Base-by-base conservation (phyloP, 2,888 invertebrate species). In the Protodeltote pygarga region DNA sequence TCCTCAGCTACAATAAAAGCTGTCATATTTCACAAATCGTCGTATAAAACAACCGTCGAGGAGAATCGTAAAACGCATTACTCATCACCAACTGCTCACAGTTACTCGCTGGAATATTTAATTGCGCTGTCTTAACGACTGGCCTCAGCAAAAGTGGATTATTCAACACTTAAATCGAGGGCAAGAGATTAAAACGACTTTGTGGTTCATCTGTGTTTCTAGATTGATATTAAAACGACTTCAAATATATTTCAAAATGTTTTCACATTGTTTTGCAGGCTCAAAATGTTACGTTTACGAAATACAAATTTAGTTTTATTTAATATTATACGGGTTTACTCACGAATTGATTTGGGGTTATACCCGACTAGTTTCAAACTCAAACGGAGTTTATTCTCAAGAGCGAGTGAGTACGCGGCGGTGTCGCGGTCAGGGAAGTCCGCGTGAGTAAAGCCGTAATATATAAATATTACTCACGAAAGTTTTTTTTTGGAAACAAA, bases 91-190 rank as follows among this genome's bases (percentile, higher is more conserved):
- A 65, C 62, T 65, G 65, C 66, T 65, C 54, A 33, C 66, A 71
- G 73, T 69, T 76, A 73, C 71, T 70, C 73, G 69, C 70, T 71
- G 61, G 71, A 71, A 75, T 75, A 68, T 75, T 75, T 77, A 77
- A 79, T 78, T 71, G 72, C 65, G 71, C 59, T 65, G 52, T 68
- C 66, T 72, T 79, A 75, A 79, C 69, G 73, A 77, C 71, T 70
- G 64, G 65, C 62, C 57, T 57, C 59, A 58, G 65, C 71, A 71
- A 76, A 74, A 69, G 57, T 59, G 67, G 72, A 73, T 63, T 67
- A 71, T 64, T 60, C 63, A 49, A 65, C 67, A 61, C 64, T 65
- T 52, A 66, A 69, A 69, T 69, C 59, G 61, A 48, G 65, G 69
- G 61, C 62, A 65, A 67, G 65, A 64, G 68, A 78, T 75, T 71